phyloP scores from a whole-genome alignment of 1,140 invertebrate genomes.

The Coenobita brevimanus region DNA sequence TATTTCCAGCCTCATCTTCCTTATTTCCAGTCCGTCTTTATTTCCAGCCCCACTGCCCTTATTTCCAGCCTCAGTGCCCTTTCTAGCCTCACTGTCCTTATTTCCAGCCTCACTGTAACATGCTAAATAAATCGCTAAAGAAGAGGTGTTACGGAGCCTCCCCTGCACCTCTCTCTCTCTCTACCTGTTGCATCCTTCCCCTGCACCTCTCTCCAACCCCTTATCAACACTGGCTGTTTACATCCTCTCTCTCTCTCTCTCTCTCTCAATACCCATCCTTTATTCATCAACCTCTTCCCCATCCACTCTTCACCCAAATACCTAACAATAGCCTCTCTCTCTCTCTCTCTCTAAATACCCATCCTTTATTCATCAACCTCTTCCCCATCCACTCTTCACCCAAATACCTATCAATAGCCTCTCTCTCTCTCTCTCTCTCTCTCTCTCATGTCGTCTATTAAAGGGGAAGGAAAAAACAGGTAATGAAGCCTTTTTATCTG shows the following conservation, averaged over 20 bases:
- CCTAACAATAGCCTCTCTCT: no score
- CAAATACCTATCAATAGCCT: conserved; percentile 9
- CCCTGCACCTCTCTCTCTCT: no score
- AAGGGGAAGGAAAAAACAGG: background rate
- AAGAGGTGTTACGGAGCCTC: no score
- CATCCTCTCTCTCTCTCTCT: background rate
- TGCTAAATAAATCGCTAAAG: no score
- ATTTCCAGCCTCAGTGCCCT: no score
- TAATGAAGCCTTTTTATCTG: background rate
- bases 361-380: background rate
- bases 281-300: no score
- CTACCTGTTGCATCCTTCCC: background rate
- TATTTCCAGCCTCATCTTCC: background rate
- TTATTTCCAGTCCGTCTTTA: background rate
- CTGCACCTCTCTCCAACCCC: background rate
- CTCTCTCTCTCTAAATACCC: conserved; percentile 3
- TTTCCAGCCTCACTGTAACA: no score
- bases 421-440: no score
- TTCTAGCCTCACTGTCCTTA: no score
- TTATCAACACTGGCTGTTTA: background rate
- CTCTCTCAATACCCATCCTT: background rate
- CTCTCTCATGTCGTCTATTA: background rate
- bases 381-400: conserved; percentile 31
- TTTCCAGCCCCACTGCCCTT: background rate
- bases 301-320: background rate